These are phyloP conservation scores for Drosophila baimaii DNA, from an alignment of 1,140 invertebrate genomes.

Conservation along the genomic window DNA sequence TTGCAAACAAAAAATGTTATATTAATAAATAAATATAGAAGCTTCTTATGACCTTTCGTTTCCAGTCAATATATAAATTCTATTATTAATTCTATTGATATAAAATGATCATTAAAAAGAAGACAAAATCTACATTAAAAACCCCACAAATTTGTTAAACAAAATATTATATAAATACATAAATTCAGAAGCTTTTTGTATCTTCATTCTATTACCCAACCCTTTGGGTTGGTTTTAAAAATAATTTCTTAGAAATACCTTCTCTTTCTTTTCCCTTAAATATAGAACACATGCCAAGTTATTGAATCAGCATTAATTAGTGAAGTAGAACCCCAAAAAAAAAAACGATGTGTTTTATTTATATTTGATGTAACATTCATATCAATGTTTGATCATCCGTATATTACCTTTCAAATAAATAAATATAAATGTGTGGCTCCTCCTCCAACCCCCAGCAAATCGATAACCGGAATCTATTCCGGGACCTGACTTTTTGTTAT, in stretches of 20 bases:
- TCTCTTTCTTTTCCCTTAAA: background rate
- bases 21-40: too few species aligned
- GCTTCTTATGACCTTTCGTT: too few species aligned
- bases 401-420: constrained; percentile 36
- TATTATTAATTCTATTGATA: too few species aligned
- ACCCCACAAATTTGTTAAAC: too few species aligned
- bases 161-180: too few species aligned
- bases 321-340: background rate
- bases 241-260: background rate
- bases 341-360: constrained; percentile 9
- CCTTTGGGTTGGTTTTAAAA: too few species aligned
- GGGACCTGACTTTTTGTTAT: constrained; percentile 19
- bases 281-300: background rate
- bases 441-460: constrained; percentile 3
- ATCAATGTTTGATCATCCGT: constrained; percentile 31
- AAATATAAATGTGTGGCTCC: constrained; percentile 11
- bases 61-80: too few species aligned
- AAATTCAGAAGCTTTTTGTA: background rate
- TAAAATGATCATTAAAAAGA: too few species aligned
- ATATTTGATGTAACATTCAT: constrained; percentile 21
- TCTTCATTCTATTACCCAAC: too few species aligned
- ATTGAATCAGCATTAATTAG: constrained; percentile 8
- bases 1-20: too few species aligned
- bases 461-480: constrained; percentile 40
- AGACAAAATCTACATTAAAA: too few species aligned